phyloP scores from a whole-genome alignment of 37 sponge, comb jelly and placozoan species.

The Theonella swinhoei region DNA sequence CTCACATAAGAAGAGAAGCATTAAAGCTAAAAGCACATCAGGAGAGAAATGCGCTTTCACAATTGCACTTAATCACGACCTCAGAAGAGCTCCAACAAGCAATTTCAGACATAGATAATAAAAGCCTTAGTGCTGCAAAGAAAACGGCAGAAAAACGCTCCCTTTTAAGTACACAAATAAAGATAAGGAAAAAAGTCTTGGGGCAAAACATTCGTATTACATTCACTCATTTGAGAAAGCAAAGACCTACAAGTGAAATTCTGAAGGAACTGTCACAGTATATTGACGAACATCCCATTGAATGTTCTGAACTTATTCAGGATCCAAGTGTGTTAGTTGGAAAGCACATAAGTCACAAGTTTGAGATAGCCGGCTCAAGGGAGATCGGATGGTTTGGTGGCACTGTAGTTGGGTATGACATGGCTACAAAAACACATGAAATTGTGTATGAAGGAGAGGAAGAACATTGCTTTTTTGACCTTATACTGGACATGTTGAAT shows the following conservation, averaged over 20 bases:
- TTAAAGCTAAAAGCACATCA: neutral
- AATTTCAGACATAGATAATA: conserved; percentile 6
- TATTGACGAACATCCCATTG: neutral
- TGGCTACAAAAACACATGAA: conserved; percentile 4
- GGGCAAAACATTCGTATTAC: conserved; percentile 33
- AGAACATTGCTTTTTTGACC: conserved; percentile 36
- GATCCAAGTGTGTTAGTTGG: conserved; percentile 31
- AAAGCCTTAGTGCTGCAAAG: neutral
- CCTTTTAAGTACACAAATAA: conserved; percentile 33
- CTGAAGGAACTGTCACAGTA: conserved; percentile 16
- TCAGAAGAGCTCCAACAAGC: conserved; percentile 12
- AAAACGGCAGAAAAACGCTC: neutral
- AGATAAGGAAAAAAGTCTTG: conserved; percentile 28
- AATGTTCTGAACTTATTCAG: neutral
- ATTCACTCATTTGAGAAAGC: conserved; percentile 24
- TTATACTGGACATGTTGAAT: neutral
- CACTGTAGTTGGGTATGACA: conserved; percentile 6
- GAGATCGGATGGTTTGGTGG: conserved; percentile 20
- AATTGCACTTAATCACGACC: conserved; percentile 27
- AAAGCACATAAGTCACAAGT: conserved; percentile 19
- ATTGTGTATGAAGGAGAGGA: conserved; percentile 31
- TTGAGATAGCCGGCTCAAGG: neutral
- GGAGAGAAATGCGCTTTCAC: conserved; percentile 20
- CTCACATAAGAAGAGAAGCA: conserved; percentile 9
- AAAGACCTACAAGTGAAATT: conserved; percentile 29